phyloP scores from a whole-genome alignment of 2,888 invertebrate species.

The Capitulum mitella region DNA sequence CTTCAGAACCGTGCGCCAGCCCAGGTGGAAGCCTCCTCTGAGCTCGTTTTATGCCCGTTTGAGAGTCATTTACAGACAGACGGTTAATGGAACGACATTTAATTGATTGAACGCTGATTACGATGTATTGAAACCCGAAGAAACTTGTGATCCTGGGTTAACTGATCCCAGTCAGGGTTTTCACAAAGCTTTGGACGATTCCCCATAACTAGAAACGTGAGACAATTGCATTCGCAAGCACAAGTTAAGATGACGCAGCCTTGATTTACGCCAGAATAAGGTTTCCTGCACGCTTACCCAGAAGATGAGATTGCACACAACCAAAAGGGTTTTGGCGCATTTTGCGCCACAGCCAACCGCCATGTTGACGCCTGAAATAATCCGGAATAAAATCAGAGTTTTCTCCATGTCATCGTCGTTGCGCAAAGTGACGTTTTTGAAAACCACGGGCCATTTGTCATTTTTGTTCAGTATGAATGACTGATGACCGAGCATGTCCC shows the following conservation, averaged over 20 bases:
- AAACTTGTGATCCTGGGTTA: not conserved
- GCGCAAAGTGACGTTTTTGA: no score
- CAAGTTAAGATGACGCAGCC: no score
- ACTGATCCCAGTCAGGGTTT: not conserved
- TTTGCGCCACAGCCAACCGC: conserved; percentile 10
- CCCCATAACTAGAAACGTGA: no score
- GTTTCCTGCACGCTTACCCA: not conserved
- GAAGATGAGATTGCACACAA: conserved; percentile 9
- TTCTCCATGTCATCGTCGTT: no score
- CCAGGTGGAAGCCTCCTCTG: no score
- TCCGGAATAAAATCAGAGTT: no score
- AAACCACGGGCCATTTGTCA: no score
- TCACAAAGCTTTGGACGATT: not conserved
- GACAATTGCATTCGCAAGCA: no score
- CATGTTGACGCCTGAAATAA: not conserved
- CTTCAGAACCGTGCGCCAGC: not conserved
- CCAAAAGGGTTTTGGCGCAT: conserved; percentile 12
- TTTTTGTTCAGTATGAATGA: no score
- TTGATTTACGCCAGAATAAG: not conserved
- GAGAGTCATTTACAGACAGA: not conserved
- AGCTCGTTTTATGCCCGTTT: not conserved
- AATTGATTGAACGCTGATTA: not conserved
- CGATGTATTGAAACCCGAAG: not conserved
- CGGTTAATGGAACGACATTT: not conserved
- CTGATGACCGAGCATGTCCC: no score